Percentiles rank a stretch among this genome's conserved stretches.
Conservation (phyloP, 2,888 invertebrate species). For the Dynastes maya region DNA sequence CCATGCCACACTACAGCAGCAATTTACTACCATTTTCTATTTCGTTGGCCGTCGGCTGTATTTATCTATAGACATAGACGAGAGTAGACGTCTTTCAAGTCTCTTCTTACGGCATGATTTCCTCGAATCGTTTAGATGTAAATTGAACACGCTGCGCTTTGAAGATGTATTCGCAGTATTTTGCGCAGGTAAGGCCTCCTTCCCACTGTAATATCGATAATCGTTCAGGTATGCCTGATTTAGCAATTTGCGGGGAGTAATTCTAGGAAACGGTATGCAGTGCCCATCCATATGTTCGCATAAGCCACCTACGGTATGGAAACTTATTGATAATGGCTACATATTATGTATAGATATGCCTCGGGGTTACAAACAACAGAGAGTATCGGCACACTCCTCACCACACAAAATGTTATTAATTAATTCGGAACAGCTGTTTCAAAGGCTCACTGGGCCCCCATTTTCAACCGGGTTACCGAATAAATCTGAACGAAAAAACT, state of each 20-base stretch:
- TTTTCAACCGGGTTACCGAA: too few species aligned
- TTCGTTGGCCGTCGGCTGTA: background rate
- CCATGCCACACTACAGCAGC: too few species aligned
- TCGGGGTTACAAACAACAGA: too few species aligned
- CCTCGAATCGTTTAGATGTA: constrained; percentile 29
- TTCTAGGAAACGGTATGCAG: constrained; percentile 2
- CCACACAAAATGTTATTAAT: too few species aligned
- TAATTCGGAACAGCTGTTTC: too few species aligned
- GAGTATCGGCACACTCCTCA: too few species aligned
- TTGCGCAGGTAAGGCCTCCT: background rate
- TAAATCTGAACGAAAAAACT: too few species aligned
- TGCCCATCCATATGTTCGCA: background rate
- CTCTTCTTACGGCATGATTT: constrained; percentile 12
- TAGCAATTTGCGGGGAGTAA: constrained; percentile 18
- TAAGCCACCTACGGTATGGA: too few species aligned
- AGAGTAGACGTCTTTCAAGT: constrained; percentile 6
- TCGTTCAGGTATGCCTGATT: constrained; percentile 18
- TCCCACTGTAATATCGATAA: constrained; percentile 11
- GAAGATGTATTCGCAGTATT: constrained; percentile 16
- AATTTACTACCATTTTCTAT: too few species aligned
- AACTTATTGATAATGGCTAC: too few species aligned
- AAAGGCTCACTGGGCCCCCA: too few species aligned
- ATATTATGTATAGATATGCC: too few species aligned
- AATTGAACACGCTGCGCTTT: constrained; percentile 6
- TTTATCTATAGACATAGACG: background rate